Base-by-base conservation (phyloP, 2,797 vertebrate species). In the Podarcis lilfordi region DNA sequence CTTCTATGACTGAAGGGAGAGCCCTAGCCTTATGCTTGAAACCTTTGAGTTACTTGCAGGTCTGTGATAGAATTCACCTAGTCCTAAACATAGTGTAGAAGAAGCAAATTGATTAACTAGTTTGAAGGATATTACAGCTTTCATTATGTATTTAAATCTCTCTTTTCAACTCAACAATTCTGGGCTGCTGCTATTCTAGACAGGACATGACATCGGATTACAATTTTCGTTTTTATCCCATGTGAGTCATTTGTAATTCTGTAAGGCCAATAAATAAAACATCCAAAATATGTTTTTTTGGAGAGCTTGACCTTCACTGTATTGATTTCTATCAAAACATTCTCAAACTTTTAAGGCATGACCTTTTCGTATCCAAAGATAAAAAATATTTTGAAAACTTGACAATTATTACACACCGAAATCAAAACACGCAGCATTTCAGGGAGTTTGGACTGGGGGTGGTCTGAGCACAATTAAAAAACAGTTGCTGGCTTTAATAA, bases 251-350 rank as follows among this genome's bases (percentile, higher is more conserved):
- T 95, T 97, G 83, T 94, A 96, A 91, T 86, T 74, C 27, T 94
- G 90, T 75, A 93, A 89, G 84, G 90, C 80, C 35, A 90, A 93
- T 95, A 91, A 87, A 95, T 93, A 94, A 96, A 96, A 94, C 80
- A 95, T 94, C 93, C 0, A 85, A 89, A 94, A 93, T 93, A 93
- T 92, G 19, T 89, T 95, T 95, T 64, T 93, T 91, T 94, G 90
- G 82, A 83, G 93, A 94, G 78, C 78, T 88, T 94, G 91, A 95
- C 93, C 94, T 96, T 97, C 92, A 89, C 72, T 92, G 55, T 92
- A 96, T 95, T 95, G 93, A 95, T 97, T 96, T 95, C 88, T 94
- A 95, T 94, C 92, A 96, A 88, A 95, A 89, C 84, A 19, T 91
- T 94, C 91, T 95, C 94, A 92, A 96, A 95, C 80, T 94, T 95